Percentiles rank a stretch among this genome's conserved stretches.
These are phyloP conservation scores for Lomographa bimaculata DNA, from an alignment of 2,888 invertebrate genomes.

Conservation along the genomic window DNA sequence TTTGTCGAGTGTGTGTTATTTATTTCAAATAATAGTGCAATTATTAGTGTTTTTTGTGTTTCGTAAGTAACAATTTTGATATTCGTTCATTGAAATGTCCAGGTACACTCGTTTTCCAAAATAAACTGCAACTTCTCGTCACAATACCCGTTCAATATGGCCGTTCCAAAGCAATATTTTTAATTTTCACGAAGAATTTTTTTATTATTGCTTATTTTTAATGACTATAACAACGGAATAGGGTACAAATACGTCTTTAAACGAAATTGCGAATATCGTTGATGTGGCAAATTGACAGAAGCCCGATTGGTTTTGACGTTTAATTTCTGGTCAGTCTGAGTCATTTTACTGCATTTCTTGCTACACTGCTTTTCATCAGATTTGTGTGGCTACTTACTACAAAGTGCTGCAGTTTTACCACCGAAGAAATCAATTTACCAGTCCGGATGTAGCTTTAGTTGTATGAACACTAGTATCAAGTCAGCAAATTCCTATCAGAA, in stretches of 20 bases:
- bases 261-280: constrained; percentile 49
- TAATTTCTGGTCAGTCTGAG: constrained; percentile 58
- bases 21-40: constrained; percentile 62
- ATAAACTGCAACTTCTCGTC: constrained; percentile 38
- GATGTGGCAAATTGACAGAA: constrained; percentile 80
- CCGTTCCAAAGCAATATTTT: constrained; percentile 66
- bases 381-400: constrained; percentile 4
- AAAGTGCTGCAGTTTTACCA: constrained; percentile 4
- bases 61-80: constrained; percentile 63
- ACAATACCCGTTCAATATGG: constrained; percentile 76
- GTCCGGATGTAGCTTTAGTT: too few species aligned
- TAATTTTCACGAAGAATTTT: constrained; percentile 17
- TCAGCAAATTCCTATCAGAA: not conserved
- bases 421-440: too few species aligned
- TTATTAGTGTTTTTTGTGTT: constrained; percentile 63
- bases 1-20: constrained; percentile 70
- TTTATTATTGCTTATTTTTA: not conserved
- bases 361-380: constrained; percentile 5
- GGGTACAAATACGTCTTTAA: constrained; percentile 14
- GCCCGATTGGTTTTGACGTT: constrained; percentile 70
- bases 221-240: not conserved
- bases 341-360: constrained; percentile 59
- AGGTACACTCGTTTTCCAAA: constrained; percentile 15
- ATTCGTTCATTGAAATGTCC: constrained; percentile 1
- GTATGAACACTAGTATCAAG: too few species aligned